Percentiles rank a stretch among this genome's conserved stretches.
phyloP scores from a whole-genome alignment of 2,113 vertebrate species.

The Megalops atlanticus region DNA sequence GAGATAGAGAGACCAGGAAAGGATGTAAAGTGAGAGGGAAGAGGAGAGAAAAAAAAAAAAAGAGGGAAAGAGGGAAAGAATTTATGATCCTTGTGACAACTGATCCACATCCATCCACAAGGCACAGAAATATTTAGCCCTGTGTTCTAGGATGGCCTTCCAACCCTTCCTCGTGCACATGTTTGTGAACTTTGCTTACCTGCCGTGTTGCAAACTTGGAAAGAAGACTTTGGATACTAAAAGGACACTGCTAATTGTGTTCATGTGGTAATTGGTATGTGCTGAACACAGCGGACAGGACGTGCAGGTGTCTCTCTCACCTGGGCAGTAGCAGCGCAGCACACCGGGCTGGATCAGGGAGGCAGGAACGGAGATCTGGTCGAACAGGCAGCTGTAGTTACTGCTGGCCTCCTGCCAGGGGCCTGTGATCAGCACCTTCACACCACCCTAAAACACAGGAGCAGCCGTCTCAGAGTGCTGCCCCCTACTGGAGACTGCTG shows the following conservation, averaged over 20 bases:
- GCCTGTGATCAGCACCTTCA: slow-evolving; percentile 97
- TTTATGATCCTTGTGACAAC: too few species aligned
- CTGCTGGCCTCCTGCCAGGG: slow-evolving; percentile 97
- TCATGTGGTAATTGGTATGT: too few species aligned
- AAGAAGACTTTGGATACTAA: background rate
- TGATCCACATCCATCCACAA: too few species aligned
- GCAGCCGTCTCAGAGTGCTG: background rate
- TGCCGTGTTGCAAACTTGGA: too few species aligned
- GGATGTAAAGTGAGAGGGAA: background rate
- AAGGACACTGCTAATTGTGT: too few species aligned
- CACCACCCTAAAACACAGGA: slow-evolving; percentile 82
- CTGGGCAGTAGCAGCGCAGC: slow-evolving; percentile 90
- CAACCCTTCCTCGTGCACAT: too few species aligned
- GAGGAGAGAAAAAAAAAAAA: background rate
- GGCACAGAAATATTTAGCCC: too few species aligned
- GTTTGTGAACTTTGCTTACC: too few species aligned
- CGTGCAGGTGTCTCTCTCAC: background rate
- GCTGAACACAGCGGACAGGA: background rate
- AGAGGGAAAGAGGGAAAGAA: background rate
- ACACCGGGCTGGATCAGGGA: slow-evolving; percentile 97
- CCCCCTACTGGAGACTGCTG: background rate
- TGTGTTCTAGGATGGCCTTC: too few species aligned
- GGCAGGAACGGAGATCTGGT: slow-evolving; percentile 97
- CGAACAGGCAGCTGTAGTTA: slow-evolving; percentile 97
- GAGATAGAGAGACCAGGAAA: slow-evolving; percentile 13